Percentiles rank a stretch among this genome's conserved stretches.
These are phyloP conservation scores for Metridium senile DNA, from an alignment of 92 coral and sea anemone species.

Conservation along the genomic window DNA sequence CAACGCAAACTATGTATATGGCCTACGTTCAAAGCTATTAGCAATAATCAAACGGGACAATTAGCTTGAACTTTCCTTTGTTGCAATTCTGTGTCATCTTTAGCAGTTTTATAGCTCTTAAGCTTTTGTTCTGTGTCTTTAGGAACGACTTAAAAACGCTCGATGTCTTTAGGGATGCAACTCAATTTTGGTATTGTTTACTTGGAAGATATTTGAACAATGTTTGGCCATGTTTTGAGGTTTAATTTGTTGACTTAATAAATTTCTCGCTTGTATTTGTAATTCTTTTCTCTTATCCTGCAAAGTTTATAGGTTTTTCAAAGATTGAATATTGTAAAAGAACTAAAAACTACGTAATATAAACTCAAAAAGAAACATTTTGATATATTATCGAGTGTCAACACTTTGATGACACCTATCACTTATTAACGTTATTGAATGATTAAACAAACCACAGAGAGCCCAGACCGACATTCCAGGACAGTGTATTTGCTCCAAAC, in stretches of 20 bases:
- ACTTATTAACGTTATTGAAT: too few species aligned
- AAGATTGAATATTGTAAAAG: background rate
- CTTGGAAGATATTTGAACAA: conserved; percentile 1
- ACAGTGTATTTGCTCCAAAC: too few species aligned
- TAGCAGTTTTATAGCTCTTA: background rate
- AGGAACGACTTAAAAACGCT: background rate
- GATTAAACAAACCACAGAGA: background rate
- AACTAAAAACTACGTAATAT: too few species aligned
- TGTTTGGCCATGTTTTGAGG: conserved; percentile 8
- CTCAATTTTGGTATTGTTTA: conserved; percentile 16
- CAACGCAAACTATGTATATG: too few species aligned
- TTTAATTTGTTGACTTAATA: conserved; percentile 1
- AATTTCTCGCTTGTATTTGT: background rate
- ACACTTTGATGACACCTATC: too few species aligned
- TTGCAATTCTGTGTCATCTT: background rate
- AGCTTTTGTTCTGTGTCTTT: background rate
- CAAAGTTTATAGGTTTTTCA: too few species aligned
- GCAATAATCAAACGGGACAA: background rate
- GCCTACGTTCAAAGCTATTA: too few species aligned
- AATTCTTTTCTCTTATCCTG: background rate
- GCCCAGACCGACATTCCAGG: background rate
- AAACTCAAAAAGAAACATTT: too few species aligned
- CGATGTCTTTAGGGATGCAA: background rate
- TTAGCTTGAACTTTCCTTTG: background rate
- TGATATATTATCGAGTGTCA: too few species aligned